Conservation (phyloP, 2,888 invertebrate species). For the Lithosia quadra region DNA sequence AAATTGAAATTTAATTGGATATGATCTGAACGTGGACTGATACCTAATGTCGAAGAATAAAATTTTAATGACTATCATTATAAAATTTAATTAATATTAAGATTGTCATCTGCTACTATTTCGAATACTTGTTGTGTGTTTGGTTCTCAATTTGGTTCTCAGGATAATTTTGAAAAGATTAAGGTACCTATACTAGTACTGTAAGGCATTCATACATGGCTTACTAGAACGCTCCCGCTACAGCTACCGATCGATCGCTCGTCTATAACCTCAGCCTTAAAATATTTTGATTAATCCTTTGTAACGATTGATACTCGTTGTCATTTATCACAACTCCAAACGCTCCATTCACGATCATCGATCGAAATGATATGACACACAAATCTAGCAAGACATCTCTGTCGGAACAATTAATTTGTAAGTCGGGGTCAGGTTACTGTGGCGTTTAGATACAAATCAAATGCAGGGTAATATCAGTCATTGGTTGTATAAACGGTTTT, state of each 20-base stretch:
- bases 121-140: too few species aligned
- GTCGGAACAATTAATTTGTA: constrained; percentile 38
- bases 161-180: too few species aligned
- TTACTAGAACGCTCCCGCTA: constrained; percentile 8
- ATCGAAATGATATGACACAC: constrained; percentile 69
- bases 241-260: constrained; percentile 13
- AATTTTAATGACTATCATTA: too few species aligned
- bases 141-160: too few species aligned
- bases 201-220: too few species aligned
- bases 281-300: constrained; percentile 79
- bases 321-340: constrained; percentile 79
- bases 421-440: constrained; percentile 57
- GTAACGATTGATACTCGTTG: constrained; percentile 80
- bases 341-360: constrained; percentile 80
- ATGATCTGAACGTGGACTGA: too few species aligned
- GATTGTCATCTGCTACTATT: too few species aligned
- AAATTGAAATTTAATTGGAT: too few species aligned
- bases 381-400: constrained; percentile 56
- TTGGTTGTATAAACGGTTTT: constrained; percentile 81
- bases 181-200: too few species aligned
- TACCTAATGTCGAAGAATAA: too few species aligned
- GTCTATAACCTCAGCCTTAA: constrained; percentile 55
- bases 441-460: constrained; percentile 74
- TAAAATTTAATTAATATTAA: too few species aligned
- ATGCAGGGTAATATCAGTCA: constrained; percentile 79